Base-by-base conservation (phyloP, 2,888 invertebrate species). In the Mesoligia furuncula region DNA sequence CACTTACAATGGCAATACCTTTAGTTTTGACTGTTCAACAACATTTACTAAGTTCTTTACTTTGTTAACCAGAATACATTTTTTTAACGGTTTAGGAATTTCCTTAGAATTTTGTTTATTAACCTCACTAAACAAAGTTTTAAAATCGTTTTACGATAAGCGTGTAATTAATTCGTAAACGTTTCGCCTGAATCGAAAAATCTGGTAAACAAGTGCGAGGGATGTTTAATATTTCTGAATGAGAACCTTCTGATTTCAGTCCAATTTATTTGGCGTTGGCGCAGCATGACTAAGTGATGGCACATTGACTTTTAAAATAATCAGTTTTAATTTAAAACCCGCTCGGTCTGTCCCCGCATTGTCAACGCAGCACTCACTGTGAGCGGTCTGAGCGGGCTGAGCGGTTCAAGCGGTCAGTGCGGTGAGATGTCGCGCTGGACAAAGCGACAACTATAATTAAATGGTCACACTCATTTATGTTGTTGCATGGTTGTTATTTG, bases 121-220 rank as follows among this genome's bases (percentile, higher is more conserved):
- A 72, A 39, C 64, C 51, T 42, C 62, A 62, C 20, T 74, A 64
- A 71, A 67, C 57, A 27, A 42, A 27, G 17, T 61, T 80, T 54
- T 48, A 75, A 27, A 65, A 62, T 36, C 15, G 45, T 42, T 75
- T 81, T 45, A 62, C 61, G 69, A 65, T 66, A 39, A 66, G 36
- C 69, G 20, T 48, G 66, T 73, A 73, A 75, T 75, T 75, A 65
- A 57, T 27, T 42, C 20, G 42, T 51, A 31, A 31, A 45, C 5
- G 2, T 57, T 17, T 72, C n/a, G 8, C 8, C 5, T 2, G 31
- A 27, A 66, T 45, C 7, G 20, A 11, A 70, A 54, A 73, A 27
- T 71, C 11, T 51, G 3, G 15, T n/a, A 13, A 39, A 65, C 1
- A 45, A 31, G 17, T 70, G 71, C 27, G 4, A 45, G 27, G 20